Conservation (phyloP, 2,797 vertebrate genomes). For the Vespertilio murinus region DNA sequence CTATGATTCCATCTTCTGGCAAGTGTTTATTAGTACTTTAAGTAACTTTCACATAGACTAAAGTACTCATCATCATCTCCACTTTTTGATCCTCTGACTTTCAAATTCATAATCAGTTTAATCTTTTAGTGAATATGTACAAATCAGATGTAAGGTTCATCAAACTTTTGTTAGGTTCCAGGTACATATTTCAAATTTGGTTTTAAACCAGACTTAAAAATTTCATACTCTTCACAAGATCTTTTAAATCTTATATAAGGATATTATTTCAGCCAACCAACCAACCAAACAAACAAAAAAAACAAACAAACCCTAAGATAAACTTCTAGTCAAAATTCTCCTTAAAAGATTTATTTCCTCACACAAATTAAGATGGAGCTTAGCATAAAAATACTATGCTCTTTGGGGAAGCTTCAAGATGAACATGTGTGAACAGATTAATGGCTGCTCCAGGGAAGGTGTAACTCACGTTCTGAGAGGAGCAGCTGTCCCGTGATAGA, state of each 20-base stretch:
- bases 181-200: neutral
- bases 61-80: neutral
- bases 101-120: neutral
- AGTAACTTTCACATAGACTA: neutral
- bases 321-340: constrained; percentile 78
- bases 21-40: neutral
- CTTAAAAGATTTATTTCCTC: constrained; percentile 84
- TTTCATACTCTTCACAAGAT: neutral
- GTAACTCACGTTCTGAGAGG: constrained; percentile 80
- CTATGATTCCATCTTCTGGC: neutral
- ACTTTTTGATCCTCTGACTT: neutral
- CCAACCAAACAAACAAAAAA: neutral
- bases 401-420: constrained; percentile 76
- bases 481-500: constrained; percentile 81
- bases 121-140: neutral
- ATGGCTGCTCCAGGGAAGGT: constrained; percentile 82
- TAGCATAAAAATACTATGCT: constrained; percentile 79
- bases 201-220: neutral
- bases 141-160: neutral
- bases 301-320: constrained; percentile 58
- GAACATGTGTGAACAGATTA: constrained; percentile 82
- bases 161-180: neutral
- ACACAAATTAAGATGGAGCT: constrained; percentile 78
- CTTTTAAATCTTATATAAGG: neutral
- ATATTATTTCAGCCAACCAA: neutral